Evolutionary conservation across 2,797 vertebrate genomes (phyloP).

Genomic region (Myotis daubentonii): DNA sequence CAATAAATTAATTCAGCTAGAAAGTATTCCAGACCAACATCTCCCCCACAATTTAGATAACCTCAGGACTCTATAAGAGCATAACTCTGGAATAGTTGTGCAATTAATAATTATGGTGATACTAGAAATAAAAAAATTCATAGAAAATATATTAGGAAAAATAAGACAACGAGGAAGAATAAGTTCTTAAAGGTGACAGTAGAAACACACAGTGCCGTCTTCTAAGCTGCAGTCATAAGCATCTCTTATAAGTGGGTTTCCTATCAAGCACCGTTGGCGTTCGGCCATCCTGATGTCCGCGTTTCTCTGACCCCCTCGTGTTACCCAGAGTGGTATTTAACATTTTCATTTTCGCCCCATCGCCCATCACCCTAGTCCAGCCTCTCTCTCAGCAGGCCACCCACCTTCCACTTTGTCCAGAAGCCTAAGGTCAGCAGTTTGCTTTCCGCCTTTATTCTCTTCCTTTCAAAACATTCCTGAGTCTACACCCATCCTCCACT

Average conservation of each 20-base stretch:
- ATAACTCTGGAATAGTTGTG: background rate
- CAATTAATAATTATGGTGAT: background rate
- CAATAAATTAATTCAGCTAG: background rate
- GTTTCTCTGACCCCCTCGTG: background rate
- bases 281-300: background rate
- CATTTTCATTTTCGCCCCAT: background rate
- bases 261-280: fast-evolving
- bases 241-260: background rate
- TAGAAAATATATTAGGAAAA: background rate
- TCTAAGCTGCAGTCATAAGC: background rate
- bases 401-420: background rate
- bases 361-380: background rate
- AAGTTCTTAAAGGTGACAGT: background rate
- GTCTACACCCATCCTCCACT: background rate
- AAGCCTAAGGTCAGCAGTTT: background rate
- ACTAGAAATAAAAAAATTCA: background rate
- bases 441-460: background rate
- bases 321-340: background rate
- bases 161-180: background rate
- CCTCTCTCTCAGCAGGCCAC: background rate
- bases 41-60: background rate
- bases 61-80: background rate
- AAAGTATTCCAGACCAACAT: conserved; percentile 34
- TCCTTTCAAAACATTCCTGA: background rate
- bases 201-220: background rate